Percentiles rank a stretch among this genome's conserved stretches.
Conservation (phyloP, 2,888 invertebrate genomes). For the Nephrotoma appendiculata region DNA sequence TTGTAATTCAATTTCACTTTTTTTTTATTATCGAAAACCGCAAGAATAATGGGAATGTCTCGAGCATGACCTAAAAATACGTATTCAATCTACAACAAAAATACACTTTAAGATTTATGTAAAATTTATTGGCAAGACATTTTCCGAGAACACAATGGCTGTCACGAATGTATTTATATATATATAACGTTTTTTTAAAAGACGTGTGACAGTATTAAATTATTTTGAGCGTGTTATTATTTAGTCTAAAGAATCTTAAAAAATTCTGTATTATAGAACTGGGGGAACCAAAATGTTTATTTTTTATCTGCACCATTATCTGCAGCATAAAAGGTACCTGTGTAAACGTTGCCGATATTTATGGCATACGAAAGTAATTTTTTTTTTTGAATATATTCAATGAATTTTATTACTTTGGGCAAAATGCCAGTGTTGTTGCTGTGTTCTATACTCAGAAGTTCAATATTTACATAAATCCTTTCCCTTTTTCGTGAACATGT, state of each 20-base stretch:
- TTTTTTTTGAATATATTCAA: not conserved
- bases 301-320: not conserved
- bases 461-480: not conserved
- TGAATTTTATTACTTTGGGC: not conserved
- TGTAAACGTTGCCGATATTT: not conserved
- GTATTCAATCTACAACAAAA: not conserved
- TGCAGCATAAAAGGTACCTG: not conserved
- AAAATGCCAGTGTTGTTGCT: not conserved
- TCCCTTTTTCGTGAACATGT: not conserved
- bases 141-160: not conserved
- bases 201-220: not conserved
- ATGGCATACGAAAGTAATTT: not conserved
- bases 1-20: not conserved
- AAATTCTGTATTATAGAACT: not conserved
- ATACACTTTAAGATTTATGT: not conserved
- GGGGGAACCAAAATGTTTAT: not conserved
- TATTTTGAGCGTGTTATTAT: not conserved
- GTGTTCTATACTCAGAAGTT: not conserved
- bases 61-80: not conserved
- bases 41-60: not conserved
- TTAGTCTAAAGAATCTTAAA: not conserved
- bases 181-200: not conserved
- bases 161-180: not conserved
- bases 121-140: not conserved
- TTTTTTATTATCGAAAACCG: not conserved